Evolutionary conservation across 2,113 vertebrate species (phyloP), one percentile per base, ranked within the genome.

Genomic region (Megaleporinus macrocephalus): DNA sequence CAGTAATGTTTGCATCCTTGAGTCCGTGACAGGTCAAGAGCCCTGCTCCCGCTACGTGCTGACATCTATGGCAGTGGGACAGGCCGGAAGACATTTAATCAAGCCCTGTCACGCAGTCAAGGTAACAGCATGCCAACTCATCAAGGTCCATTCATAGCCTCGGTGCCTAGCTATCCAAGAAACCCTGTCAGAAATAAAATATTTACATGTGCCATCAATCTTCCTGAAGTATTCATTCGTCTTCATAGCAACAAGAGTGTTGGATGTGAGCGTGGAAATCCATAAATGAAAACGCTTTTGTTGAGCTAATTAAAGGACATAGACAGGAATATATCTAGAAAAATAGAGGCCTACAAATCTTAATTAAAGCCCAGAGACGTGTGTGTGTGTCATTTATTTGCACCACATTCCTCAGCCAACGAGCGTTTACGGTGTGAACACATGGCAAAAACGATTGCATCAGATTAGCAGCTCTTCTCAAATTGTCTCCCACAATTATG

Each of bases 1-100:
- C 63, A 53, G 78, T 80, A 53, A 78, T 59, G 71, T 78, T 84
- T 47, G 51, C 66, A 70, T 79, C 77, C 72, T 71, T 79, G 71
- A 75, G 77, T n/a, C 47, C 41, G 4, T 84, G 82, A 84, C 76
- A 74, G 71, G 77, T 79, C 75, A 83, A 68, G 55, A 62, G 63
- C 66, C 73, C 33, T 70, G 53, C 62, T 61, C 36, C 44, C 65
- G 1, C 0, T 53, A 70, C 0, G 47, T 9, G 44, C 53, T 75
- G 71, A 55, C 73, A 75, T 27, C 73, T 79, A 49, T 36, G 80
- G 41, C 53, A 44, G 24, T 30, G 55, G 65, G 80, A 73, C 44
- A 72, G 51, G 26, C 15, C 63, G 53, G 16, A 24, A n/a, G 33
- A 59, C 14, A 33, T 26, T 85, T 72, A 73, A 79, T 83, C 80